Evolutionary conservation across 2,113 vertebrate genomes (phyloP).

Genomic region (Falco punctatus): DNA sequence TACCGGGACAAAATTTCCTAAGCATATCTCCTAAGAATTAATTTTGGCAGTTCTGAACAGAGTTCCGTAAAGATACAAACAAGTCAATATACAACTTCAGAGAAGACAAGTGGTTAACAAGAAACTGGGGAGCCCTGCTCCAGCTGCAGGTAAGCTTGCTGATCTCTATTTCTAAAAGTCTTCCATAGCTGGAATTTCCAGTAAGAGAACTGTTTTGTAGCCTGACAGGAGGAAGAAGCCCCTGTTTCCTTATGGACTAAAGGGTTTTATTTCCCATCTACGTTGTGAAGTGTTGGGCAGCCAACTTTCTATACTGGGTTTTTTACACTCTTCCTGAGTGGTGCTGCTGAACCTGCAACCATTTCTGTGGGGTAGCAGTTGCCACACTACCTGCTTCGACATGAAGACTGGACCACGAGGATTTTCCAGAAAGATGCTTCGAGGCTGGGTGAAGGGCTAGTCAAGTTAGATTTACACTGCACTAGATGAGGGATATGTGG

Average conservation of each 20-base stretch:
- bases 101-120: not conserved
- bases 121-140: not conserved
- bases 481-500: not conserved
- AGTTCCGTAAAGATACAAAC: not conserved
- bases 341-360: not conserved
- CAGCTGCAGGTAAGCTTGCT: not conserved
- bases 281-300: not conserved
- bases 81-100: not conserved
- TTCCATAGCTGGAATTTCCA: not conserved
- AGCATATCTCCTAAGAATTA: conserved; percentile 45
- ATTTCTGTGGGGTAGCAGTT: not conserved
- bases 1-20: conserved; percentile 13
- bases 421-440: not conserved
- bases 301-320: not conserved
- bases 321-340: not conserved
- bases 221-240: not conserved
- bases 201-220: not conserved
- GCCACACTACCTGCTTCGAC: not conserved
- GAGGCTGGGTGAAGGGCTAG: not conserved
- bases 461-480: not conserved
- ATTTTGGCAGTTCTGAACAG: not conserved
- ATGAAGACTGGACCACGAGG: not conserved
- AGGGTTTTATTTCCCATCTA: not conserved
- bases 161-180: not conserved
- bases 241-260: not conserved